Percentiles rank a stretch among this genome's conserved stretches.
Evolutionary conservation across 2,797 vertebrate genomes (phyloP).

Genomic region (Vireo griseus): DNA sequence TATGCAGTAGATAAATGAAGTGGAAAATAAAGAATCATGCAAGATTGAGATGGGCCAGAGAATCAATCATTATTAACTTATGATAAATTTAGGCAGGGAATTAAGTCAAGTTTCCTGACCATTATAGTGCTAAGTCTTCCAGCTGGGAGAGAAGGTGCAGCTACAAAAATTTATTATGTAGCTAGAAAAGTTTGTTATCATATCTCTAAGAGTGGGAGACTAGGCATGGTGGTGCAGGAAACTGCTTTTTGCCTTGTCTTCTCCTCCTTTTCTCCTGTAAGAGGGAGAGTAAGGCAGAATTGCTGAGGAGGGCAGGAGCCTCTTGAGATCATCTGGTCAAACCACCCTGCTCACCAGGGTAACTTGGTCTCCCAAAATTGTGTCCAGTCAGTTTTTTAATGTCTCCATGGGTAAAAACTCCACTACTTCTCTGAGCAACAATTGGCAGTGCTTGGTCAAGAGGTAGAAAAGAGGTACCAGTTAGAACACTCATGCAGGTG

Average conservation of each 20-base stretch:
- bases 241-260: background rate
- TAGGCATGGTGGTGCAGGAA: background rate
- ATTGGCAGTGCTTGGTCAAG: rapidly evolving
- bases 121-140: background rate
- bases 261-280: background rate
- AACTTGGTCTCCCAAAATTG: background rate
- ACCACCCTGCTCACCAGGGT: background rate
- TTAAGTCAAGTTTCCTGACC: background rate
- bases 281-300: background rate
- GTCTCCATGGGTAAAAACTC: background rate
- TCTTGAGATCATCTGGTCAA: background rate
- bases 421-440: background rate
- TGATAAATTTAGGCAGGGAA: background rate
- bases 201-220: background rate
- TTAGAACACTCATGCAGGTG: background rate
- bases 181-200: background rate
- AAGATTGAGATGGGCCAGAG: background rate
- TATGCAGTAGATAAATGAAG: background rate
- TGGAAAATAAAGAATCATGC: background rate
- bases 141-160: background rate
- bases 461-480: background rate
- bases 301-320: background rate
- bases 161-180: background rate
- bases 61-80: background rate
- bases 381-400: background rate